These are phyloP conservation scores for Vulpes vulpes DNA, from an alignment of 2,113 vertebrate genomes.

Conservation along the genomic window DNA sequence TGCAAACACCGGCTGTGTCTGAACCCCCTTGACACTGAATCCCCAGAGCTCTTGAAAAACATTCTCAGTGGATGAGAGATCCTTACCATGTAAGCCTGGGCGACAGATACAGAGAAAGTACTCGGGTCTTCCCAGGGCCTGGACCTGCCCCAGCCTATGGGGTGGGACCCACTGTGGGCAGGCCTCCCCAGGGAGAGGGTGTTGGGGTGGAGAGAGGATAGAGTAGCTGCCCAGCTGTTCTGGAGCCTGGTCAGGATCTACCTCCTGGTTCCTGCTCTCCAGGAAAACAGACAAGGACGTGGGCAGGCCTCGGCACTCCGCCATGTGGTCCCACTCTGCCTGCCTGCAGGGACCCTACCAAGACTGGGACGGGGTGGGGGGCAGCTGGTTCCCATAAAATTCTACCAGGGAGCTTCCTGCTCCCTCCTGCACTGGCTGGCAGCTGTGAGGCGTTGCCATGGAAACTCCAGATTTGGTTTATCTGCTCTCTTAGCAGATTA, in stretches of 20 bases:
- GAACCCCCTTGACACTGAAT: background rate
- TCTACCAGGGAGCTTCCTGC: background rate
- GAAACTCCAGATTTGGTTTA: background rate
- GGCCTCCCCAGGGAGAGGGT: background rate
- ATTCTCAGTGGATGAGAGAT: background rate
- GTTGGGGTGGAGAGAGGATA: background rate
- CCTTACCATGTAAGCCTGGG: background rate
- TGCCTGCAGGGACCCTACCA: background rate
- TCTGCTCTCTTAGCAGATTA: constrained; percentile 40
- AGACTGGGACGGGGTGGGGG: background rate
- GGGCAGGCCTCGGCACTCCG: background rate
- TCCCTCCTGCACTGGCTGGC: background rate
- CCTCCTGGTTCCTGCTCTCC: background rate
- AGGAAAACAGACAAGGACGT: background rate
- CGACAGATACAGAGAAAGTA: background rate
- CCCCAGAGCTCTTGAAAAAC: constrained; percentile 5
- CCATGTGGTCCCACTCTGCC: background rate
- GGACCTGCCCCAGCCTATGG: background rate
- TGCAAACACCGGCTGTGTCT: background rate
- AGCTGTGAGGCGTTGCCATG: constrained; percentile 30
- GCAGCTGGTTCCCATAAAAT: constrained; percentile 25
- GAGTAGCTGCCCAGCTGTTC: background rate
- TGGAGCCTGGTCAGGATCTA: background rate
- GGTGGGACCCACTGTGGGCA: rapidly evolving
- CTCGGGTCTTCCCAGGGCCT: background rate